A percentile compares a stretch with the other conserved stretches of the same genome.
Evolutionary conservation across 2,888 invertebrate species (phyloP).

Genomic region (Drosophila suboccidentalis): DNA sequence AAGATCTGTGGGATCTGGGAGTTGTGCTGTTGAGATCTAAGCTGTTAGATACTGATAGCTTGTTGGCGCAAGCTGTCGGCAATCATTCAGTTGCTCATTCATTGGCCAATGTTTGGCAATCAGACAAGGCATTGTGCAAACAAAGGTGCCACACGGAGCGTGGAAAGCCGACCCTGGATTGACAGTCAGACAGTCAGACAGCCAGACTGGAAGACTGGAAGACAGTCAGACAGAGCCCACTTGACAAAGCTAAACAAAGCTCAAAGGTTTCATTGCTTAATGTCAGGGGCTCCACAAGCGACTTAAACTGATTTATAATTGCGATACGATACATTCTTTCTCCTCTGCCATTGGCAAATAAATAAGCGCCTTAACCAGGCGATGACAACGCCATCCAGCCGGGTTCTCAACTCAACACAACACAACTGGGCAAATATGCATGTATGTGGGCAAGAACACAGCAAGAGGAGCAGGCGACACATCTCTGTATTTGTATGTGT

Average conservation of each 20-base stretch:
- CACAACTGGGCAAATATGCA: constrained; percentile 56
- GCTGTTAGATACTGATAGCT: constrained; percentile 48
- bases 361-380: constrained; percentile 81
- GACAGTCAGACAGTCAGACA: constrained; percentile 42
- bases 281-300: constrained; percentile 72
- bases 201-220: constrained; percentile 29
- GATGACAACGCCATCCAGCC: constrained; percentile 61
- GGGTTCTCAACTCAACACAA: constrained; percentile 12
- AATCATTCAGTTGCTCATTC: constrained; percentile 73
- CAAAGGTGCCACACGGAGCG: constrained; percentile 79
- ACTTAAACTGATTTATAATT: constrained; percentile 84
- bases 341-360: constrained; percentile 58
- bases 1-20: constrained; percentile 41
- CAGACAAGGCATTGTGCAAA: constrained; percentile 65
- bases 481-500: not conserved
- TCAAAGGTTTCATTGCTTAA: constrained; percentile 82
- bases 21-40: constrained; percentile 36
- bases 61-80: constrained; percentile 40
- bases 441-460: constrained; percentile 50
- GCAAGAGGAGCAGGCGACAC: constrained; percentile 55
- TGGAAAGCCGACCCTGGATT: constrained; percentile 67
- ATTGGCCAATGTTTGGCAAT: constrained; percentile 68
- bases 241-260: constrained; percentile 69
- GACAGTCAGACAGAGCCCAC: constrained; percentile 50
- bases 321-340: constrained; percentile 74